Evolutionary conservation across 2,797 vertebrate species (phyloP), one percentile per base, ranked within the genome.

Genomic region (Hipposideros larvatus): DNA sequence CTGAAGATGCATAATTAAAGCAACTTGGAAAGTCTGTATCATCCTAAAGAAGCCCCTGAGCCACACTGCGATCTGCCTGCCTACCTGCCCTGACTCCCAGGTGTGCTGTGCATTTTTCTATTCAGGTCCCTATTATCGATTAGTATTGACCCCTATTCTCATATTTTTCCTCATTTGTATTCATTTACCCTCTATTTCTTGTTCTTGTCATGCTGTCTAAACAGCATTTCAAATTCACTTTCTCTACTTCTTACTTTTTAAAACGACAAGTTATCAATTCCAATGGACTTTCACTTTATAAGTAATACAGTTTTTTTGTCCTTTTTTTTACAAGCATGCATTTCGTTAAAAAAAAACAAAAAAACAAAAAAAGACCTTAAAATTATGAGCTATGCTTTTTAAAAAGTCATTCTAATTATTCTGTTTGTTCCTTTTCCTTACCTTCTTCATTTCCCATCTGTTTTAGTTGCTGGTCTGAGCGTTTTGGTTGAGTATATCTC

Each of bases 191-290:
- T 84, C 70, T 78, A 46, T 66, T 74, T 87, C 79, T 79, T 74
- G 4, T 51, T 75, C 66, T 11, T 89, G 79, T 80, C 53, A 37
- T 21, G 4, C 48, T 65, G 4, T n/a, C 74, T 59, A 95, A 82
- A 82, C 41, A 90, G 43, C 46, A 63, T 43, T 94, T 86, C 53
- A 79, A 87, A 95, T 31, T 85, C 61, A 65, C 11, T 84, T 91
- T 83, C 26, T 77, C 43, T 46, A 84, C 55, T 71, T 85, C 66
- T 55, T 70, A 55, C 6, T 87, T 88, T 74, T 28, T 48, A 89
- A 90, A 90, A 55, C 10, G 55, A 70, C 87, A 93, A 83, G 26
- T 46, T 65, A 63, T 11, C 18, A 68, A 80, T 48, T 65, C 65
- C 34, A 80, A 57, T 1, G 15, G 51, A 51, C 66, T 80, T 79